Evolutionary conservation across 2,797 vertebrate genomes (phyloP).

Genomic region (Molothrus aeneus): DNA sequence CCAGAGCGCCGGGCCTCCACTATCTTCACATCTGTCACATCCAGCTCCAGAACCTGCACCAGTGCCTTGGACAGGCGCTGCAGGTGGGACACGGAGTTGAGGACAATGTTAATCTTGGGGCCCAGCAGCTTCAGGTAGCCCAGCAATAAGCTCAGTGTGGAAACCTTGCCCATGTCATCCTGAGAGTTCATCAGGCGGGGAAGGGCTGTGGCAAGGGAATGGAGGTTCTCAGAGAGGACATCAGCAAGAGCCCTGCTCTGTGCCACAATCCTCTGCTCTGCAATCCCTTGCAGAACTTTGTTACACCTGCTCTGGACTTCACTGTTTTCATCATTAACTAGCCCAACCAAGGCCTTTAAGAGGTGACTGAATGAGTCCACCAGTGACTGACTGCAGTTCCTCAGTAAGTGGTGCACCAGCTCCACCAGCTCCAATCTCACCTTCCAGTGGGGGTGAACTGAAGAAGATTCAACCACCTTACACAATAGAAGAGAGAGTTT

Average conservation of each 20-base stretch:
- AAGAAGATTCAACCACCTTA: slow-evolving; percentile 83
- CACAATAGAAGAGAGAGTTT: slow-evolving; percentile 83
- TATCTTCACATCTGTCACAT: slow-evolving; percentile 86
- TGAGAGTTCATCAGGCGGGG: slow-evolving; percentile 91
- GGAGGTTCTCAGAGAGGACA: slow-evolving; percentile 90
- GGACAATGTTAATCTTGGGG: slow-evolving; percentile 79
- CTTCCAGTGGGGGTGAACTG: slow-evolving; percentile 90
- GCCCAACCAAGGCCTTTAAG: slow-evolving; percentile 87
- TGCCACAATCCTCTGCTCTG: slow-evolving; percentile 72
- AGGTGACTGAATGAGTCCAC: slow-evolving; percentile 80
- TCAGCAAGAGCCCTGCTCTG: slow-evolving; percentile 81
- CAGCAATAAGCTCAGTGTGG: slow-evolving; percentile 84
- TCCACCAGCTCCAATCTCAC: slow-evolving; percentile 86
- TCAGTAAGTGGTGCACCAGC: slow-evolving; percentile 81
- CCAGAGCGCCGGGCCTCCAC: slow-evolving; percentile 82
- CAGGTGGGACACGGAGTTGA: slow-evolving; percentile 86
- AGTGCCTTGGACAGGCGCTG: slow-evolving; percentile 88
- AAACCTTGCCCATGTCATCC: slow-evolving; percentile 88
- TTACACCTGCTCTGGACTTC: slow-evolving; percentile 81
- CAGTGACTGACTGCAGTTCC: slow-evolving; percentile 81
- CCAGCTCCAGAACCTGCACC: slow-evolving; percentile 90
- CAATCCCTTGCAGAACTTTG: slow-evolving; percentile 73
- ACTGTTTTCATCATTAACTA: slow-evolving; percentile 84
- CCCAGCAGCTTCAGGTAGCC: slow-evolving; percentile 94
- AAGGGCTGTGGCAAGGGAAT: slow-evolving; percentile 86